Conservation (phyloP, 1,140 invertebrate genomes). For the Drosophila navojoa region DNA sequence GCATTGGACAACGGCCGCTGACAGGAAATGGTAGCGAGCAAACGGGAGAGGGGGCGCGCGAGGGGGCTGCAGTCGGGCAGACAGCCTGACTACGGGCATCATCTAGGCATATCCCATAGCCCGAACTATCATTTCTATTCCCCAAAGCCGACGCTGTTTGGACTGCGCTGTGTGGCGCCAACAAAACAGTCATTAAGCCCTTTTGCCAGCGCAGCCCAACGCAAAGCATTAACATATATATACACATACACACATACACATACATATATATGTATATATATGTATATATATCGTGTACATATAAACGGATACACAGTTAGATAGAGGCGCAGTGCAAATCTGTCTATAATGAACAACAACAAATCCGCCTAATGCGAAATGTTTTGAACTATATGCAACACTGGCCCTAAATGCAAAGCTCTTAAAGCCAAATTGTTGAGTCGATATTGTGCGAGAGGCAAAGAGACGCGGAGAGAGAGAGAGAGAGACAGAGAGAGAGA, state of each 20-base stretch:
- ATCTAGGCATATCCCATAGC: conserved; percentile 6
- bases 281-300: no score
- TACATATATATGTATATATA: not conserved
- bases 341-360: conserved; percentile 6
- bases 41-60: no score
- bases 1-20: conserved; percentile 29
- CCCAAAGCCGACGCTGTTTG: conserved; percentile 12
- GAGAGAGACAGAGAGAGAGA: no score
- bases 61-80: no score
- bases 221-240: conserved; percentile 13
- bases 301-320: no score
- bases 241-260: not conserved
- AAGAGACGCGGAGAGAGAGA: no score
- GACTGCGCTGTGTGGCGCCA: conserved; percentile 42
- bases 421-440: no score
- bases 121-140: conserved; percentile 12
- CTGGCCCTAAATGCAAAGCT: not conserved
- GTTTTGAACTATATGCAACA: not conserved
- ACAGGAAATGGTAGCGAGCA: conserved; percentile 56
- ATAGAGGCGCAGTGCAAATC: not conserved
- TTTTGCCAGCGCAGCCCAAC: conserved; percentile 31
- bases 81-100: conserved; percentile 1
- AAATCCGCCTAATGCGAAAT: conserved; percentile 18
- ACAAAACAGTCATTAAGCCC: conserved; percentile 58
- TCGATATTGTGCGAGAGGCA: no score